Percentiles rank a stretch among this genome's conserved stretches.
Evolutionary conservation across 1,140 invertebrate genomes (phyloP).

Genomic region (Meteorus sp.): DNA sequence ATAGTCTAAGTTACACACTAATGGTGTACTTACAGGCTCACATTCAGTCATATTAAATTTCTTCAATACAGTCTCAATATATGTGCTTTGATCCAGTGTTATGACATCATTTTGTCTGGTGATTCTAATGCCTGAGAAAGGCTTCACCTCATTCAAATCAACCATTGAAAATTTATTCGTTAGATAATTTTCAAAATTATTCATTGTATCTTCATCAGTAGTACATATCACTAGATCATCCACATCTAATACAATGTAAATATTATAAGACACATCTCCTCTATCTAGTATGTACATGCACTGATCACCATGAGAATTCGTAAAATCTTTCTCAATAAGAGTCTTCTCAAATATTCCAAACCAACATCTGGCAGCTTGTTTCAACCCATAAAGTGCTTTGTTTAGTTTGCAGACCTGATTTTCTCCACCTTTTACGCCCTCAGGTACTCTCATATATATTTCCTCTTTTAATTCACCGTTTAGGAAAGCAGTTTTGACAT

Average conservation of each 20-base stretch:
- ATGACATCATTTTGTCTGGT: conserved; percentile 7
- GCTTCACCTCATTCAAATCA: conserved; percentile 27
- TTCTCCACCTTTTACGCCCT: conserved; percentile 29
- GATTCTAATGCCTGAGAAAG: conserved; percentile 30
- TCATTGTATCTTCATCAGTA: not conserved
- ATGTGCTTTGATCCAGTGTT: conserved; percentile 20
- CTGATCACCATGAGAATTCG: conserved; percentile 17
- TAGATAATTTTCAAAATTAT: conserved; percentile 20
- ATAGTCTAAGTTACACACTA: conserved; percentile 23
- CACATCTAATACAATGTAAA: conserved; percentile 33
- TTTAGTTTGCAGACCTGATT: conserved; percentile 30
- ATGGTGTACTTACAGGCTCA: conserved; percentile 23
- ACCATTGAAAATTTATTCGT: conserved; percentile 17
- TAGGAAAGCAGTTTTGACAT: conserved; percentile 45
- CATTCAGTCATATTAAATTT: conserved; percentile 28
- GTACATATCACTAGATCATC: conserved; percentile 26
- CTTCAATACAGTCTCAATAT: conserved; percentile 21
- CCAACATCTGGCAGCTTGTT: conserved; percentile 50
- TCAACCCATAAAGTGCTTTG: conserved; percentile 41
- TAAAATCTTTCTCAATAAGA: conserved; percentile 11
- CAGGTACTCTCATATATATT: conserved; percentile 41
- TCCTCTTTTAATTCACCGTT: conserved; percentile 44
- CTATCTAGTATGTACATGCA: conserved; percentile 19
- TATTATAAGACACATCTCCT: conserved; percentile 5
- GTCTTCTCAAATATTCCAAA: conserved; percentile 33